phyloP scores from a whole-genome alignment of 2,113 vertebrate genomes.

The Archocentrus centrarchus region DNA sequence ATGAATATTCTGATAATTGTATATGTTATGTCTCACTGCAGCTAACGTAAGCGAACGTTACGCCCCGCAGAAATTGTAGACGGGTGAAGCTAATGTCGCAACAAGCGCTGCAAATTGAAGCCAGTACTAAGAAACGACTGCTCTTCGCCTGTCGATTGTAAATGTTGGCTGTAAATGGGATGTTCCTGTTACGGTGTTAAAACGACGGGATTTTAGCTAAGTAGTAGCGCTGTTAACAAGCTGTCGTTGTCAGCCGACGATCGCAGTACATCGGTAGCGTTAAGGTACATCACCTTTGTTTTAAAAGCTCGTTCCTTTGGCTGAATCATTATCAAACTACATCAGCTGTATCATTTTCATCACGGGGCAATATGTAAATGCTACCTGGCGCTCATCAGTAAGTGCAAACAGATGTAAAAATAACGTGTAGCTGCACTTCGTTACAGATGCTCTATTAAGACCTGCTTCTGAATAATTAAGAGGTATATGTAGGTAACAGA shows the following conservation, averaged over 20 bases:
- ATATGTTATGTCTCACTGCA: background rate
- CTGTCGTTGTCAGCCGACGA: background rate
- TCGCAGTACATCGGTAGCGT: background rate
- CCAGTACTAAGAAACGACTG: background rate
- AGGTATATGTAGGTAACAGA: background rate
- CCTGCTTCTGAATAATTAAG: background rate
- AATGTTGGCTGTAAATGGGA: background rate
- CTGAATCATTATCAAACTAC: background rate
- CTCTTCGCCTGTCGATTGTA: accelerated
- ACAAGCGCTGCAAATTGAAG: slow-evolving; percentile 16
- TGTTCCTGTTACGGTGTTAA: background rate
- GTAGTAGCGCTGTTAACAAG: background rate
- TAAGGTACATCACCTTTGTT: slow-evolving; percentile 13
- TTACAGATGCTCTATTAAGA: background rate
- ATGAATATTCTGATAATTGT: background rate
- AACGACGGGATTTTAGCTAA: background rate
- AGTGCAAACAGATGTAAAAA: background rate
- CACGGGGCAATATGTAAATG: background rate
- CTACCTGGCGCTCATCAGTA: background rate
- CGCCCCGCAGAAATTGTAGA: slow-evolving; percentile 25
- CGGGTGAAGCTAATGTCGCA: background rate
- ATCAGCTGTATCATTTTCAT: background rate
- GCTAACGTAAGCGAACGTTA: slow-evolving; percentile 28
- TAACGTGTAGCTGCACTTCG: background rate
- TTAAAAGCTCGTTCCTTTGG: background rate